Percentiles rank a stretch among this genome's conserved stretches.
Evolutionary conservation across 2,797 vertebrate genomes (phyloP).

Genomic region (Stomatorhinus walkeri): DNA sequence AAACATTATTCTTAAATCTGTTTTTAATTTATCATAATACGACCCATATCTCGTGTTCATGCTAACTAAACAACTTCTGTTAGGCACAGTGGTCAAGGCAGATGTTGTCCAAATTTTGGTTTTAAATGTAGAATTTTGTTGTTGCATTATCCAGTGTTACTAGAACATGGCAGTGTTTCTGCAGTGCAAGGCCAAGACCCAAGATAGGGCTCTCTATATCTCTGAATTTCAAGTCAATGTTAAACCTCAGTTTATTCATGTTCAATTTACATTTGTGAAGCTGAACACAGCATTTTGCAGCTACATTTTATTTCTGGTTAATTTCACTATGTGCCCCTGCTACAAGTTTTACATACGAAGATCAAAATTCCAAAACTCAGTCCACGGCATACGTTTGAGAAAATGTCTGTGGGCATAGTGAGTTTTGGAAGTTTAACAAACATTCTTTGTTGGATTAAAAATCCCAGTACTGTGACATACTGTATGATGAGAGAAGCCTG

Average conservation of each 20-base stretch:
- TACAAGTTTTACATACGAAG: neutral
- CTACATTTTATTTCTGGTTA: neutral
- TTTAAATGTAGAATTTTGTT: neutral
- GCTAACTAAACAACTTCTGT: conserved; percentile 10
- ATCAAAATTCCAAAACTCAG: neutral
- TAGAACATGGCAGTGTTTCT: neutral
- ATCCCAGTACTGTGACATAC: neutral
- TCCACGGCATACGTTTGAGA: neutral
- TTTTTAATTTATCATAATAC: neutral
- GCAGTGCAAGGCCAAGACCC: neutral
- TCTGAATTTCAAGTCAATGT: neutral
- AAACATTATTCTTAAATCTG: neutral
- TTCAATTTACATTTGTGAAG: neutral
- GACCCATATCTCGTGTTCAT: neutral
- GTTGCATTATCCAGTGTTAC: neutral
- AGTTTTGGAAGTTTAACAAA: neutral
- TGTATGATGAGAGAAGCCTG: neutral
- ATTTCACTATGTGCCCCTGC: neutral
- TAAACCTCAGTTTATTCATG: neutral
- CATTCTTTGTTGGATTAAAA: neutral
- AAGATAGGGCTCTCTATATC: neutral
- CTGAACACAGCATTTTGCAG: neutral
- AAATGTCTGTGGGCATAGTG: neutral
- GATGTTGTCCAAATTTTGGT: neutral
- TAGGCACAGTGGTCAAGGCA: neutral